Evolutionary conservation across 1,140 invertebrate species (phyloP), one percentile per base, ranked within the genome.

Genomic region (Triops cancriformis): DNA sequence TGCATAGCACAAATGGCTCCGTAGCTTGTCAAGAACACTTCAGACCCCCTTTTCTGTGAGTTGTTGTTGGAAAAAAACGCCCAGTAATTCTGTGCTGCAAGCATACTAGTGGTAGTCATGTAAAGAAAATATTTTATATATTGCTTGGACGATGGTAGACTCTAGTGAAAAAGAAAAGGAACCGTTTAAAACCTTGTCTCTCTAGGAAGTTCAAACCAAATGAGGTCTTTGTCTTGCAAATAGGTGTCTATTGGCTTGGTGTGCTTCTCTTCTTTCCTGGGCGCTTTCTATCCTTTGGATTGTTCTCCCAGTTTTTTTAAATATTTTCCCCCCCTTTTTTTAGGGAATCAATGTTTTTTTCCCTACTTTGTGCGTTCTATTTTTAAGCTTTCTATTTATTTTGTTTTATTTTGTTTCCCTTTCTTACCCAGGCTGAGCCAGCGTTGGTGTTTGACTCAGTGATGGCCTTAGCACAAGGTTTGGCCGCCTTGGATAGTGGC

Each of bases 381-480:
- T 23, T 18, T 73, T 26, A n/a, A 23, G 6, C n/a, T 9, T 9
- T 64, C 26, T 37, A 26, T 31, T 27, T 73, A 12, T 28, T 73
- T 73, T 28, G 26, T 6, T 26, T 51, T 51, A 27, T 76, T 42
- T 77, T 31, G 77, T 72, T 42, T 76, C 26, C 37, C 31, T 79
- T 45, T 28, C 43, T 31, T 73, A 42, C 88, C 27, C 87, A 98
- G 95, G 94, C 94, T 78, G 93, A 95, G 85, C 92, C 94, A 79
- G 95, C 95, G 12, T 86, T 98, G 74, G 90, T 97, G 81, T 97
- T 94, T 84, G 95, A 98, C 84, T 93, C 94, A 14, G 95, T 97
- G 0, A 91, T 94, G 81, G 90, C 94, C 31, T 91, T 97, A 81
- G 94, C 93, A 12, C 87, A 91, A 80, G 94, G 93, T 23, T 84